Percentiles rank a stretch among this genome's conserved stretches.
phyloP scores from a whole-genome alignment of 2,888 invertebrate genomes.

The Andrena marginata region DNA sequence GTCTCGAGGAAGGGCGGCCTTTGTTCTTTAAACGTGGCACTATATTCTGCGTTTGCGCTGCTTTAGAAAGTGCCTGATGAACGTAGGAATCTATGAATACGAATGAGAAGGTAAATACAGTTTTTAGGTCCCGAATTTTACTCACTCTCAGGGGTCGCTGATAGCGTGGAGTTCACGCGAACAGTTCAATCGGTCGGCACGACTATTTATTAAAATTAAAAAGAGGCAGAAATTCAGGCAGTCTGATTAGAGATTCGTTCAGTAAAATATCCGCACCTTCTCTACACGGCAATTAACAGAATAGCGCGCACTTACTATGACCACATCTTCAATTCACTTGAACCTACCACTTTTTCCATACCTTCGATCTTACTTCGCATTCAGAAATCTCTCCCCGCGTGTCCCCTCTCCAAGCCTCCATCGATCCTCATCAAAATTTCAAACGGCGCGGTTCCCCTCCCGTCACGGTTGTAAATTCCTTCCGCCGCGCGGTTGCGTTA shows the following conservation, averaged over 20 bases:
- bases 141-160: no score
- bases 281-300: no score
- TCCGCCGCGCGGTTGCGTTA: slow-evolving; percentile 26
- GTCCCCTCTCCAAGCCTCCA: slow-evolving; percentile 6
- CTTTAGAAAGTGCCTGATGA: background rate
- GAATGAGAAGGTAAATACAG: background rate
- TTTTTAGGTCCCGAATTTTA: background rate
- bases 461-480: slow-evolving; percentile 38
- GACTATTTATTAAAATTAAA: no score
- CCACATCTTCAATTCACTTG: no score
- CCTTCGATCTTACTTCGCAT: slow-evolving; percentile 21
- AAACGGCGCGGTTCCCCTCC: slow-evolving; percentile 34
- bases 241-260: no score
- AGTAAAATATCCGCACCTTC: no score
- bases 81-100: slow-evolving; percentile 1
- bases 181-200: no score
- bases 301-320: no score
- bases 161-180: no score
- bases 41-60: background rate
- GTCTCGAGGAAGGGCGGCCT: background rate
- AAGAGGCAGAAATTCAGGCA: no score
- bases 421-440: slow-evolving; percentile 45
- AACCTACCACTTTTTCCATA: no score
- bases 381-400: slow-evolving; percentile 11
- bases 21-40: background rate